phyloP scores from a whole-genome alignment of 2,113 vertebrate species.

The Amphilophus citrinellus region DNA sequence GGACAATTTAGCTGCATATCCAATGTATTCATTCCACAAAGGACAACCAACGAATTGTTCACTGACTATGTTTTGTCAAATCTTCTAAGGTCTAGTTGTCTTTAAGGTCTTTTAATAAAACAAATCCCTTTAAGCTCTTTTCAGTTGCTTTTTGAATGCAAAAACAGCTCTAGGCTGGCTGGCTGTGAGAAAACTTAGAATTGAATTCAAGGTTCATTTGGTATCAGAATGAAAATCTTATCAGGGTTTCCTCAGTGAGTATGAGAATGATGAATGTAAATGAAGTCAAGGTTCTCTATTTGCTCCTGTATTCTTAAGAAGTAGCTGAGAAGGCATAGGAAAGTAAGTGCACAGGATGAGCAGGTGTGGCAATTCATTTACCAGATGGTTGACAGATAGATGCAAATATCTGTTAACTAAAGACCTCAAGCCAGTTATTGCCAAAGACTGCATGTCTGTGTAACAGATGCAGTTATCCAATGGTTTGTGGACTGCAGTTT shows the following conservation, averaged over 20 bases:
- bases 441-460: neutral
- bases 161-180: neutral
- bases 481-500: neutral
- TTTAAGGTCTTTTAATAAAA: constrained; percentile 27
- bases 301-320: neutral
- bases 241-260: neutral
- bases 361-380: neutral
- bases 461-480: neutral
- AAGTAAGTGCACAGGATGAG: neutral
- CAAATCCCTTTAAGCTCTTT: neutral
- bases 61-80: constrained; percentile 9
- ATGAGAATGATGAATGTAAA: constrained; percentile 4
- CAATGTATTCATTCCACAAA: constrained; percentile 36
- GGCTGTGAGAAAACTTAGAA: neutral
- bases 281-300: neutral
- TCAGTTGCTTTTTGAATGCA: neutral
- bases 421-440: neutral
- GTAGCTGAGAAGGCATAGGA: neutral
- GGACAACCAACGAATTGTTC: constrained; percentile 9
- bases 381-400: neutral
- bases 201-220: neutral
- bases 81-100: constrained; percentile 27
- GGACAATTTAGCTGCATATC: constrained; percentile 29
- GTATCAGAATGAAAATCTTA: constrained; percentile 29
- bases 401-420: neutral